Evolutionary conservation across 2,888 invertebrate genomes (phyloP).

Genomic region (Cyaniris semiargus): DNA sequence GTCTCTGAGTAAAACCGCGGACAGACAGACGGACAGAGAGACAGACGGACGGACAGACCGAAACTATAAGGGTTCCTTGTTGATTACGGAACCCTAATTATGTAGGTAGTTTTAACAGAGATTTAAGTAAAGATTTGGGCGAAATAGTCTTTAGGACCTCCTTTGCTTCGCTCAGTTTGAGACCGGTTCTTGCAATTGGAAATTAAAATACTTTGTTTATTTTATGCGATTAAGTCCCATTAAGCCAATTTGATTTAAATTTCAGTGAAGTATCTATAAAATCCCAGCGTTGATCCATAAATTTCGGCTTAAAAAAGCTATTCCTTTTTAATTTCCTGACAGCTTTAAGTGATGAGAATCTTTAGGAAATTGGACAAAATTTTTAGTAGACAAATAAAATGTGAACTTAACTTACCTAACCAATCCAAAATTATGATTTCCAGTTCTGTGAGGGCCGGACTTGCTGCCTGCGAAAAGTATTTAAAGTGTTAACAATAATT

Average conservation of each 20-base stretch:
- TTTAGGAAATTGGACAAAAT: not conserved
- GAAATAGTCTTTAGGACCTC: not conserved
- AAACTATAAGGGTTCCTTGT: too few relatives aligned
- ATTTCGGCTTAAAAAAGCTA: conserved; percentile 8
- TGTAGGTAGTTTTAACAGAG: too few relatives aligned
- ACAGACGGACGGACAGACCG: too few relatives aligned
- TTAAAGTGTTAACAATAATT: conserved; percentile 21
- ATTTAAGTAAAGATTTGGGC: too few relatives aligned
- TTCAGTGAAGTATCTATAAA: not conserved
- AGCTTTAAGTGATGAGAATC: not conserved
- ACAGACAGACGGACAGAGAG: too few relatives aligned
- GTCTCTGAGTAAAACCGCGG: too few relatives aligned
- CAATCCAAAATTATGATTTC: conserved; percentile 98
- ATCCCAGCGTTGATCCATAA: not conserved
- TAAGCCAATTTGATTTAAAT: not conserved
- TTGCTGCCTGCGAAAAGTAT: conserved; percentile 88
- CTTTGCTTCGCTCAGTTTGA: not conserved
- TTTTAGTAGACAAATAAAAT: not conserved
- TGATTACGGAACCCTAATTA: too few relatives aligned
- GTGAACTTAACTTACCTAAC: conserved; percentile 84
- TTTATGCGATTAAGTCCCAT: not conserved
- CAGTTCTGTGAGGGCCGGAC: conserved; percentile 97
- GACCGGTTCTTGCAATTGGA: not conserved
- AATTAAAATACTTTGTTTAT: not conserved
- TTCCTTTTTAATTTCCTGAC: conserved; percentile 11